phyloP scores from a whole-genome alignment of 1,140 invertebrate species.

The Drosophila simulans region DNA sequence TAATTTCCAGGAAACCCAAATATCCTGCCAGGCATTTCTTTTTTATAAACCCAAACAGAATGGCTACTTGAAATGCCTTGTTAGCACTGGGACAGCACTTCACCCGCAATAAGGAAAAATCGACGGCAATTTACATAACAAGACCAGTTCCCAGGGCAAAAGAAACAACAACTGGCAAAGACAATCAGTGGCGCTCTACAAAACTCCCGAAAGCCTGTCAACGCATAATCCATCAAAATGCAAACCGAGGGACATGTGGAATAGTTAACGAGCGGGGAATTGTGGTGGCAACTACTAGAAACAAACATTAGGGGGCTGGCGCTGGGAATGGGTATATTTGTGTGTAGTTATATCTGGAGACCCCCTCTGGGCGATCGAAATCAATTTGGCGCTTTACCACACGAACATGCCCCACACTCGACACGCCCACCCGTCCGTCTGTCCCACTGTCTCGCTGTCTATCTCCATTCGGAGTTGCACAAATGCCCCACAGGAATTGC shows the following conservation, averaged over 20 bases:
- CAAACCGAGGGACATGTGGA: constrained; percentile 52
- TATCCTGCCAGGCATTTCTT: constrained; percentile 34
- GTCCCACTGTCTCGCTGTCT: constrained; percentile 32
- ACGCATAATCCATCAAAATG: constrained; percentile 79
- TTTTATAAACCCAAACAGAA: constrained; percentile 14
- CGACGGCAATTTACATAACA: constrained; percentile 74
- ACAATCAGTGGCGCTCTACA: constrained; percentile 78
- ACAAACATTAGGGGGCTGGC: constrained; percentile 34
- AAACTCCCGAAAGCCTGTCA: constrained; percentile 69
- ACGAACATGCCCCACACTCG: constrained; percentile 70
- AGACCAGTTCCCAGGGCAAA: constrained; percentile 74
- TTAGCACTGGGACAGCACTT: constrained; percentile 71
- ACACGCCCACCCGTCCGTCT: constrained; percentile 65
- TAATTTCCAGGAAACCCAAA: constrained; percentile 31
- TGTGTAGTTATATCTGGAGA: constrained; percentile 15
- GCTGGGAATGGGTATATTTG: constrained; percentile 4
- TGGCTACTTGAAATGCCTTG: constrained; percentile 50
- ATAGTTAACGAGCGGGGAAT: constrained; percentile 50
- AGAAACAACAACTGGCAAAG: constrained; percentile 27
- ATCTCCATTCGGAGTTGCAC: constrained; percentile 43
- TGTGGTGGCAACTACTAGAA: constrained; percentile 47
- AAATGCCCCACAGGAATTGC: constrained; percentile 71
- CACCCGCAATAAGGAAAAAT: constrained; percentile 61
- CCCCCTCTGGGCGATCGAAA: constrained; percentile 78
- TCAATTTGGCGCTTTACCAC: constrained; percentile 83